A percentile compares a stretch with the other conserved stretches of the same genome.
Evolutionary conservation across 2,113 vertebrate genomes (phyloP).

Genomic region (Alethe diademata): DNA sequence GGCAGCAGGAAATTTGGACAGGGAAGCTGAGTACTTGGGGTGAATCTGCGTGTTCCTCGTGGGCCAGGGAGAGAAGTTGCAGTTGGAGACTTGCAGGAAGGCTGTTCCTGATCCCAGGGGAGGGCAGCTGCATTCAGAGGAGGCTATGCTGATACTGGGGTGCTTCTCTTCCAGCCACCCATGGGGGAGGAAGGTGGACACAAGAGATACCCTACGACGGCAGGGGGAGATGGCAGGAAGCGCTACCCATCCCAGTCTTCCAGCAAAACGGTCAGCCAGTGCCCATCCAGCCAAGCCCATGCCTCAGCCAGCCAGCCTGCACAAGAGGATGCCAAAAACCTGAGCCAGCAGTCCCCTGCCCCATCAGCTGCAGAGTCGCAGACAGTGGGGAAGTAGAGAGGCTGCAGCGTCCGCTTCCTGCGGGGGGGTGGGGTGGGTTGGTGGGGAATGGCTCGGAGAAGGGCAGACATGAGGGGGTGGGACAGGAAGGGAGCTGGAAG

Average conservation of each 20-base stretch:
- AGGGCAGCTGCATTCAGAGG: neutral
- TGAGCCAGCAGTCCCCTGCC: slow-evolving; percentile 73
- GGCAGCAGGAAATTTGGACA: neutral
- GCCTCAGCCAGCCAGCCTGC: slow-evolving; percentile 66
- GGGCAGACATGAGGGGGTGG: slow-evolving; percentile 4
- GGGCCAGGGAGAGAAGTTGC: neutral
- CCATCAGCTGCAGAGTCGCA: slow-evolving; percentile 65
- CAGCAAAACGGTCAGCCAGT: slow-evolving; percentile 76
- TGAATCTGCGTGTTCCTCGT: neutral
- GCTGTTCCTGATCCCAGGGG: neutral
- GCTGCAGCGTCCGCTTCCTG: slow-evolving; percentile 18
- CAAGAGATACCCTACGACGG: slow-evolving; percentile 82
- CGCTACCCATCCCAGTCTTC: slow-evolving; percentile 89
- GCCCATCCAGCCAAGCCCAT: slow-evolving; percentile 63
- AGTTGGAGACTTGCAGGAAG: neutral
- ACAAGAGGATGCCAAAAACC: slow-evolving; percentile 86
- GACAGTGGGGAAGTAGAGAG: slow-evolving; percentile 76
- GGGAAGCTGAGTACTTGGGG: neutral
- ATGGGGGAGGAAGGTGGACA: slow-evolving; percentile 91
- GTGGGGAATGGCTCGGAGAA: neutral
- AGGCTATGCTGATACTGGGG: neutral
- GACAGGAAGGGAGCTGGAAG: slow-evolving; percentile 50
- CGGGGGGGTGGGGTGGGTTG: slow-evolving; percentile 16
- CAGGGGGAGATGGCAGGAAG: slow-evolving; percentile 85
- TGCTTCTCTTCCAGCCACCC: slow-evolving; percentile 83